Evolutionary conservation across 2,888 invertebrate species (phyloP), one percentile per base, ranked within the genome.

Genomic region (Epiblema foenella): DNA sequence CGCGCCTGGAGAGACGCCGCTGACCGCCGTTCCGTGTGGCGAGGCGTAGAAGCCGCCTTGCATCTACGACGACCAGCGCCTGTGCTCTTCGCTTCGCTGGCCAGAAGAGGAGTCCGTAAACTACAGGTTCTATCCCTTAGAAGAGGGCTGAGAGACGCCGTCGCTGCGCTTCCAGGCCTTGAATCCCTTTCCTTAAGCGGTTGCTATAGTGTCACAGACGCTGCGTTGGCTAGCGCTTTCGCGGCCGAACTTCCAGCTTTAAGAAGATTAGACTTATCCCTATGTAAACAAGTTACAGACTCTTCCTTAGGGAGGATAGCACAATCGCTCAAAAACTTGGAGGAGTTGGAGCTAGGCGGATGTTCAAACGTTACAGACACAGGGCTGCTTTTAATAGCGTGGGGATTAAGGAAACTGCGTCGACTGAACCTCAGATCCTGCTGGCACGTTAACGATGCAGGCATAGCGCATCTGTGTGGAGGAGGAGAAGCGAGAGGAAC

Each of bases 241-340:
- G 95, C 95, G 58, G 94, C 95, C 11, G 97, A 97, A 77, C 94
- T 97, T 75, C 96, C 97, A 65, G 95, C 96, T 46, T 93, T 99
- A 66, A 96, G 96, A 75, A 95, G 96, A 78, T 94, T 99, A 75
- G 97, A 99, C 88, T 94, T 99, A 67, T 98, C 98, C 58, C 93
- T 98, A 72, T 99, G 99, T 93, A 99, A 99, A 89, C 98, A 98
- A 93, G 96, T 99, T 73, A 98, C 98, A n/a, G 98, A 99, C 89
- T 96, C 96, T 37, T 97, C 98, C 65, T 94, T 98, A 33, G 96
- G 96, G 18, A 94, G 96, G 82, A 98, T 98, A 89, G 97, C 98
- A 56, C 97, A 97, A 85, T 96, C 96, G 81, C 91, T 98, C 62
- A 96, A 96, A 88, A 98, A 98, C 89, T 94, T 99, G 73, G 97